phyloP scores from a whole-genome alignment of 2,888 invertebrate genomes.

The Acheta domesticus region DNA sequence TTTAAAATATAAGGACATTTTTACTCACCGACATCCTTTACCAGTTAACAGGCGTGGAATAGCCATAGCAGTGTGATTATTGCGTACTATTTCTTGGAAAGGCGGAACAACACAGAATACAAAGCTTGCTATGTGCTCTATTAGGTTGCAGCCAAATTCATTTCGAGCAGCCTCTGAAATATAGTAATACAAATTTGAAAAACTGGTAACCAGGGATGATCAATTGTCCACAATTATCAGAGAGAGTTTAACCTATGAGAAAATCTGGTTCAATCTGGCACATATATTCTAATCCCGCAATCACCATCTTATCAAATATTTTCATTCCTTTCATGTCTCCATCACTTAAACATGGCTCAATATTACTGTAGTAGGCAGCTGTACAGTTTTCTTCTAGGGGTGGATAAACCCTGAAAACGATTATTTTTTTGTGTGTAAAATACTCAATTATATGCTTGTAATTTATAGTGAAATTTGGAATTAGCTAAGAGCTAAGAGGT shows the following conservation, averaged over 20 bases:
- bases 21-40: conserved; percentile 2
- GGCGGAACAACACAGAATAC: not conserved
- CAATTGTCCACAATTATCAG: no score
- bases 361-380: not conserved
- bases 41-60: not conserved
- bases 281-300: not conserved
- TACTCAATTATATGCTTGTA: no score
- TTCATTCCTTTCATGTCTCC: not conserved
- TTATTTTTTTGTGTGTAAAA: no score
- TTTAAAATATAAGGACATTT: not conserved
- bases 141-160: not conserved
- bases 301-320: not conserved
- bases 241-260: not conserved
- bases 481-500: no score
- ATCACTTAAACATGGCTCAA: not conserved
- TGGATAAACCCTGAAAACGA: not conserved
- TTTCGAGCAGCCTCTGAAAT: not conserved
- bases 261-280: not conserved
- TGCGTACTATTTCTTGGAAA: not conserved
- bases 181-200: not conserved
- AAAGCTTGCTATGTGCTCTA: not conserved
- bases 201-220: no score
- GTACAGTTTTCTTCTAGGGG: not conserved
- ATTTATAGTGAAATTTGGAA: no score
- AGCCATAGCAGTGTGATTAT: not conserved